Evolutionary conservation across 2,888 invertebrate species (phyloP).

Genomic region (Stenurella melanura): DNA sequence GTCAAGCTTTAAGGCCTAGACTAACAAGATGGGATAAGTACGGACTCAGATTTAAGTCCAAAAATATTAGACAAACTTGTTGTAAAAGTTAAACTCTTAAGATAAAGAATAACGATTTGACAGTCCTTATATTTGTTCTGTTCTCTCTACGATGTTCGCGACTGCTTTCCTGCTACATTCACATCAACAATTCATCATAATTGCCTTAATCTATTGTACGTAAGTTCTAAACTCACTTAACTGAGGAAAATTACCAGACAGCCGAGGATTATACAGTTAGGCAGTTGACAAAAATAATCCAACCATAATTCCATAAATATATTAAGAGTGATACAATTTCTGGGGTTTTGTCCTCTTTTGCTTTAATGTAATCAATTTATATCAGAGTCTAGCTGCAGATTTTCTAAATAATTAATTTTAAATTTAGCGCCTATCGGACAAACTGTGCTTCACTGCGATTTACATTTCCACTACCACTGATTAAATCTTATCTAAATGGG

Average conservation of each 20-base stretch:
- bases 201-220: background rate
- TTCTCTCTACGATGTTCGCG: background rate
- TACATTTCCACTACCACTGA: background rate
- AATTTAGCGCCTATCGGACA: background rate
- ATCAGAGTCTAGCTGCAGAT: background rate
- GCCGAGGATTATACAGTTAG: background rate
- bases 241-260: background rate
- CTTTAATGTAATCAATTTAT: background rate
- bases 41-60: constrained; percentile 17
- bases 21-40: constrained; percentile 2
- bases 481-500: background rate
- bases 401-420: background rate
- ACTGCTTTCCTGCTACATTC: background rate
- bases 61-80: constrained; percentile 16
- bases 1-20: background rate
- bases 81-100: constrained; percentile 8
- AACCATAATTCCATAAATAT: constrained; percentile 4
- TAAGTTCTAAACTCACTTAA: constrained; percentile 10
- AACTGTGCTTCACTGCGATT: background rate
- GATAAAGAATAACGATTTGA: constrained; percentile 18
- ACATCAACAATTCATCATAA: constrained; percentile 22
- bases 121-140: constrained; percentile 1
- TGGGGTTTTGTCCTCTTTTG: background rate
- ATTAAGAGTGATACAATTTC: background rate
- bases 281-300: background rate